Evolutionary conservation across 2,797 vertebrate genomes (phyloP), one percentile per base, ranked within the genome.

Genomic region (Micromesistius poutassou): DNA sequence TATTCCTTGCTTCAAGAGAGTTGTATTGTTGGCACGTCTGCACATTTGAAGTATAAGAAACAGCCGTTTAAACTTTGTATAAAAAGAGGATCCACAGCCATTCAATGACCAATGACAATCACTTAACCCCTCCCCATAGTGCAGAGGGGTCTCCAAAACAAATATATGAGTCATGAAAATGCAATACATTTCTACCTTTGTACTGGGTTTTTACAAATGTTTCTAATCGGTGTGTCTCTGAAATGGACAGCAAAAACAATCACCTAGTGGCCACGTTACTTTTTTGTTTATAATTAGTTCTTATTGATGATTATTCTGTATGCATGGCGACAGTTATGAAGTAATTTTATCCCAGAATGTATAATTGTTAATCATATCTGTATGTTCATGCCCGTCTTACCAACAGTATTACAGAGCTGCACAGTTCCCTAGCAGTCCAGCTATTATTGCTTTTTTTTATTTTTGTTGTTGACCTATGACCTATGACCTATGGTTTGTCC

Each of bases 391-490:
- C 78, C 89, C 12, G 55, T 62, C 87, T 88, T 94, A 95, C 94
- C 88, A 87, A 87, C 96, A 97, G 95, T 97, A 96, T 97, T 97
- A 96, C 86, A 82, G 89, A 91, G 89, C 93, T 86, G 90, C 90
- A 89, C 93, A 93, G 91, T 85, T 93, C 91, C 88, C 92, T 91
- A 90, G 91, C 89, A 91, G 86, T 83, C 79, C 82, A 77, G 78
- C 78, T 38, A 35, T 70, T 70, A 72, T 66, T 84, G 33, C 68
- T 74, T 66, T 70, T 70, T 76, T 72, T 46, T 75, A 77, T 83
- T 73, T 73, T 72, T 50, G 68, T 81, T 82, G 0, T 77, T 62
- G 30, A 72, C 22, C 30, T 68, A 9, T 68, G 30, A 72, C 22
- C 30, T 68, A 9, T 68, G 62, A 68, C n/a, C 55, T 66, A 35